Conservation (phyloP, 2,888 invertebrate species). For the Dysmachus trigonus region DNA sequence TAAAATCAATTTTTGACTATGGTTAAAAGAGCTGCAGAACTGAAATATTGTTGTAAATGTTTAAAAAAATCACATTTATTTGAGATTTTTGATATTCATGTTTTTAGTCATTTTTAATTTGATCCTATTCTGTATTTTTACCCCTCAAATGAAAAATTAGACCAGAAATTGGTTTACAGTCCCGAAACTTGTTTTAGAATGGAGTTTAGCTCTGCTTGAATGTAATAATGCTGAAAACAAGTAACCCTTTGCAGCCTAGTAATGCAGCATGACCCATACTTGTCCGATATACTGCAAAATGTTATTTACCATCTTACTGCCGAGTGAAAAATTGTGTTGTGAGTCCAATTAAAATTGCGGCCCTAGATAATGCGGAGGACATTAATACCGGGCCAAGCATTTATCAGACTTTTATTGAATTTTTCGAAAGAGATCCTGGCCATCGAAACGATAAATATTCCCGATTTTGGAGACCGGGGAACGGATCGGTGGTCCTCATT, state of each 20-base stretch:
- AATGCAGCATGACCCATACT: not conserved
- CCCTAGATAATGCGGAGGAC: not conserved
- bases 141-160: too few species aligned
- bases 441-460: conserved; percentile 16
- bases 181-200: too few species aligned
- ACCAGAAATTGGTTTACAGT: too few species aligned
- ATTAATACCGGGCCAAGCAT: not conserved
- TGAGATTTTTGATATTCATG: too few species aligned
- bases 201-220: too few species aligned
- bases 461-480: not conserved
- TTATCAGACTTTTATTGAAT: conserved; percentile 40
- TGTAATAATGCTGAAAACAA: not conserved
- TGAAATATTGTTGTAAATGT: too few species aligned
- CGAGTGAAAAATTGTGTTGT: not conserved
- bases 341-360: not conserved
- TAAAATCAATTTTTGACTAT: too few species aligned
- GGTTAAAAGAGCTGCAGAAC: too few species aligned
- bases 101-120: too few species aligned
- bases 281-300: not conserved
- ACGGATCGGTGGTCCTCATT: conserved; percentile 27
- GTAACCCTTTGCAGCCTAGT: not conserved
- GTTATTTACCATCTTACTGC: not conserved
- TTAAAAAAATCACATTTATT: too few species aligned
- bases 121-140: too few species aligned
- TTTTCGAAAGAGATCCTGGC: conserved; percentile 15